Conservation (phyloP, 2,888 invertebrate species). For the Dryomyza anilis region DNA sequence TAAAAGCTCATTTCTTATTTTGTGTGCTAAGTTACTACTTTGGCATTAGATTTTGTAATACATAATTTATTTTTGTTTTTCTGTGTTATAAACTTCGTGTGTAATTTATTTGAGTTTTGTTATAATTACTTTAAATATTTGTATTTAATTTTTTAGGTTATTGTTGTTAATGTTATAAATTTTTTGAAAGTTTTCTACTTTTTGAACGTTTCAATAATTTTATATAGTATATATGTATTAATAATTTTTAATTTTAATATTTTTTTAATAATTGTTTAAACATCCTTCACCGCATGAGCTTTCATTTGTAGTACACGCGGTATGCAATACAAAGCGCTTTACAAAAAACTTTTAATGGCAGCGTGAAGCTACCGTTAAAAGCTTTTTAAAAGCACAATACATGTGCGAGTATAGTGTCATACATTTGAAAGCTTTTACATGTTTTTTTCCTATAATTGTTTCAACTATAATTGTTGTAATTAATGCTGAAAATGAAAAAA, state of each 20-base stretch:
- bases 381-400: background rate
- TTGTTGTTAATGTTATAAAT: slow-evolving; percentile 2
- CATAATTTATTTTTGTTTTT: too few species aligned
- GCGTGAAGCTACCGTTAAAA: background rate
- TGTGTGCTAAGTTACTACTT: too few species aligned
- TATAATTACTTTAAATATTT: background rate
- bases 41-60: too few species aligned
- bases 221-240: background rate
- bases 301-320: background rate
- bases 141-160: background rate
- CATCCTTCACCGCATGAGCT: background rate
- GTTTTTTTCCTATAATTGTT: background rate
- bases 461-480: background rate
- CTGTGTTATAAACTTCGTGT: too few species aligned
- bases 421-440: background rate
- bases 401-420: background rate
- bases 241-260: background rate
- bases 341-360: background rate
- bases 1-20: too few species aligned
- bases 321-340: background rate
- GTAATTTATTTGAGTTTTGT: background rate
- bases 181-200: slow-evolving; percentile 10
- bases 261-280: background rate
- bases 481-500: too few species aligned
- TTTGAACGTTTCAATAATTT: background rate